Evolutionary conservation across 1,140 invertebrate genomes (phyloP), one percentile per base, ranked within the genome.

Genomic region (Leguminivora glycinivorella): DNA sequence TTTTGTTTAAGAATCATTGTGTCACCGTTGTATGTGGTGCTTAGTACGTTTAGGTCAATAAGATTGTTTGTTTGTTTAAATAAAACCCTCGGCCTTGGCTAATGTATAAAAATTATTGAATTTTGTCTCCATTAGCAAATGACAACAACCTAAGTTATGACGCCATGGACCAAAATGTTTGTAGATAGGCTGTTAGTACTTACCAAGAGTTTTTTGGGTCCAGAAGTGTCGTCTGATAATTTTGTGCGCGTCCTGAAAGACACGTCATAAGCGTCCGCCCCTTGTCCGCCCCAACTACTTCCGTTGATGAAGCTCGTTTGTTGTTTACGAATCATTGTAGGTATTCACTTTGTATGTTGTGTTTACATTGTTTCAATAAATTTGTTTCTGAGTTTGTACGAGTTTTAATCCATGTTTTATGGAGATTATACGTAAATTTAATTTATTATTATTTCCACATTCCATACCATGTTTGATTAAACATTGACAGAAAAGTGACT

Each of bases 1-100:
- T 96, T 19, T 93, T 96, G 72, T 96, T 95, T 76, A 96, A 96
- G 77, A 96, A 96, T 88, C 93, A 94, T 87, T 95, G 92, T 83
- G 88, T 93, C 71, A 90, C 92, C 75, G 79, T 93, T 77, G 72
- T 94, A 40, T 82, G 80, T 80, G 85, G 83, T 75, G 77, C 19
- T 43, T 69, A 56, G 29, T 72, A 31, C 60, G 67, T 52, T 69
- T 68, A 47, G 17, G n/a, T 68, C 60, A 67, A 68, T 67, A 40
- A 67, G 66, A 31, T 63, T 81, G 73, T 70, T 76, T 34, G 25
- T 68, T 68, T 66, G n/a, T 74, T 34, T 25, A 12, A 43, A 43
- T 17, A 43, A 43, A 43, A 43, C 40, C 12, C 4, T 5, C n/a
- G n/a, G n/a, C n/a, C n/a, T n/a, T n/a, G n/a, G n/a, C n/a, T n/a